Evolutionary conservation across 2,888 invertebrate species (phyloP).

Genomic region (Hypolimnas misippus): DNA sequence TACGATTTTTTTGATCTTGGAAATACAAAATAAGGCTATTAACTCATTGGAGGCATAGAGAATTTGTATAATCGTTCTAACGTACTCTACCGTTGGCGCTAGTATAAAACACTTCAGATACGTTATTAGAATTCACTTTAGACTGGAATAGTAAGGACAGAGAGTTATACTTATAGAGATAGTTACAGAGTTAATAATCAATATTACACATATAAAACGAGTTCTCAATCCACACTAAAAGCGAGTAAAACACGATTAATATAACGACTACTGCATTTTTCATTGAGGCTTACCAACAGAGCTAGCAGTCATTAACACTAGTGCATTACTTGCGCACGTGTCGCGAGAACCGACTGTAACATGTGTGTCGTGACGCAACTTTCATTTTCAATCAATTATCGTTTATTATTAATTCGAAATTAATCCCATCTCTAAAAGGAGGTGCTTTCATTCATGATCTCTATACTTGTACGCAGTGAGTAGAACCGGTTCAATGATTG

Average conservation of each 20-base stretch:
- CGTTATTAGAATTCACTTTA: no score
- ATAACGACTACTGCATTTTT: conserved; percentile 13
- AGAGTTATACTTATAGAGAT: neutral
- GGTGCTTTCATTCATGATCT: conserved; percentile 10
- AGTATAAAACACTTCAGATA: no score
- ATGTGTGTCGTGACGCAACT: conserved; percentile 6
- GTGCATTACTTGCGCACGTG: conserved; percentile 60
- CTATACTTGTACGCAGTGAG: conserved; percentile 21
- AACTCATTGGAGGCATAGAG: no score
- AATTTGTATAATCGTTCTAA: no score
- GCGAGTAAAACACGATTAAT: conserved; percentile 1
- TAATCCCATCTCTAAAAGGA: conserved; percentile 5
- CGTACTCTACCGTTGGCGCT: no score
- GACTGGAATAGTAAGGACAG: neutral
- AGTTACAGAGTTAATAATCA: neutral
- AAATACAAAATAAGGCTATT: no score
- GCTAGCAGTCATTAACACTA: conserved; percentile 62
- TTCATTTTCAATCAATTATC: conserved; percentile 14
- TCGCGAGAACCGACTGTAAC: conserved; percentile 21
- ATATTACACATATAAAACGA: neutral
- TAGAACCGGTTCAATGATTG: conserved; percentile 28
- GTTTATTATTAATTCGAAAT: conserved; percentile 8
- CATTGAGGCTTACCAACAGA: conserved; percentile 58
- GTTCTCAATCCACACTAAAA: neutral
- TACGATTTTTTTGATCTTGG: neutral